Base-by-base conservation (phyloP, 2,113 vertebrate genomes). In the Cyphomyrus discorhynchus region DNA sequence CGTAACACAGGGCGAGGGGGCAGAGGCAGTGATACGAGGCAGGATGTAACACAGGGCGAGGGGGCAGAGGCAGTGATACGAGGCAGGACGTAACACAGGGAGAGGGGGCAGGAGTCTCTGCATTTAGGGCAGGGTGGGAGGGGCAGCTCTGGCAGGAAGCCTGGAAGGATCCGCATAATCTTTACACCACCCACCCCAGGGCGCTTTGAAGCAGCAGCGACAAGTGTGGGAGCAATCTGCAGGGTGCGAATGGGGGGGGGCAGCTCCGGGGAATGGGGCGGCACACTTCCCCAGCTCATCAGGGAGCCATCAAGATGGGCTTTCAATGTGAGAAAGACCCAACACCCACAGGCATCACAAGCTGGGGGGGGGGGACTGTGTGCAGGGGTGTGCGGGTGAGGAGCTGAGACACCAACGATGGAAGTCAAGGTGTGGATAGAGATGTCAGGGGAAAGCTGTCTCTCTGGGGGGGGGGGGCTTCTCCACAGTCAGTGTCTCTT, bases 191-290 rank as follows among this genome's bases (percentile, higher is more conserved):
- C 86, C 35, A 8, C 52, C 58, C 84, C 31, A 13, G 35, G 21
- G 56, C 46, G 15, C 85, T 90, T 90, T 90, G 89, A 90, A 77
- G 89, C 77, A 31, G 46, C 66, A 77, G 46, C 1, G 24, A 66
- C 3, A n/a, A 50, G 83, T 42, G 62, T 77, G 84, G 39, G 84
- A 85, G 49, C 58, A 74, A 58, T 90, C 74, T 80, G 85, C 5
- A 1, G n/a, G 35, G 39, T n/a, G 35, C 35, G 82, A 74, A n/a
- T 52, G 80, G 3, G 53, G 24, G 50, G 52, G n/a, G 39, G 35
- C 58, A 42, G 52, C 53, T 58, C 53, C 24, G 3, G 53, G 82
- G 62, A 27, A 85, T n/a, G 5, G 17, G 24, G 0, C 17, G 21
- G 45, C 42, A 70, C 84, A 50, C 27, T 90, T 46, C 52, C 53